A percentile compares a stretch with the other conserved stretches of the same genome.
These are phyloP conservation scores for Anoplius nigerrimus DNA, from an alignment of 2,888 invertebrate species.

Conservation along the genomic window DNA sequence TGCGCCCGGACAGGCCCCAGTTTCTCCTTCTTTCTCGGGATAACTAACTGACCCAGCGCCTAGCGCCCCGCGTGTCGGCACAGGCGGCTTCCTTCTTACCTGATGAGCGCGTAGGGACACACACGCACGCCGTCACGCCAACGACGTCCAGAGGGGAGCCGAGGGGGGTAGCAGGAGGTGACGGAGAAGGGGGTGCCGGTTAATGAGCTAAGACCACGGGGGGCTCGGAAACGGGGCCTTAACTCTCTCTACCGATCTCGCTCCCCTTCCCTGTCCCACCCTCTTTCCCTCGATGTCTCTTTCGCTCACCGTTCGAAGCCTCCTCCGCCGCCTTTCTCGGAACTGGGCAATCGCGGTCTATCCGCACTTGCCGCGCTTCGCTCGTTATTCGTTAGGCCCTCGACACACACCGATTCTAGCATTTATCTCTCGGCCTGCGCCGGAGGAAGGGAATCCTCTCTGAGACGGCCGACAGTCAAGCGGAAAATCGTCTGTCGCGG, in stretches of 20 bases:
- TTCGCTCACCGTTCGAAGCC: constrained; percentile 11
- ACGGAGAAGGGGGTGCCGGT: constrained; percentile 58
- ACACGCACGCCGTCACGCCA: constrained; percentile 29
- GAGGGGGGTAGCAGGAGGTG: constrained; percentile 12
- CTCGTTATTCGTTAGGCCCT: constrained; percentile 39
- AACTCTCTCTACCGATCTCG: constrained; percentile 6
- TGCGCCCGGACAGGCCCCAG: constrained; percentile 24
- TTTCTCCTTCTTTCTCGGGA: constrained; percentile 41
- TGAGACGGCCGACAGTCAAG: constrained; percentile 26
- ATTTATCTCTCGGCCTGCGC: too few species aligned
- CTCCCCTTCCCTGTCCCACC: too few species aligned
- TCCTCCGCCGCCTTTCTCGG: constrained; percentile 55
- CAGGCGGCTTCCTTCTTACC: constrained; percentile 75
- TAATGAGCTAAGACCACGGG: constrained; percentile 73
- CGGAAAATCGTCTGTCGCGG: too few species aligned
- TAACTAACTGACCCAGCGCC: constrained; percentile 67
- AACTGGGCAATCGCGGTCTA: constrained; percentile 56
- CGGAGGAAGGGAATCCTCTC: constrained; percentile 29
- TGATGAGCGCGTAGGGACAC: constrained; percentile 63
- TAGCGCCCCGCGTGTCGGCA: constrained; percentile 74
- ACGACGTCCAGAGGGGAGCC: constrained; percentile 29
- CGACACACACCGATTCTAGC: too few species aligned
- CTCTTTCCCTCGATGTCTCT: too few species aligned
- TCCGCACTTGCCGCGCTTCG: constrained; percentile 40
- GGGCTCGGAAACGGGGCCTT: constrained; percentile 52